phyloP scores from a whole-genome alignment of 2,113 vertebrate species.

The Beaufortia kweichowensis region DNA sequence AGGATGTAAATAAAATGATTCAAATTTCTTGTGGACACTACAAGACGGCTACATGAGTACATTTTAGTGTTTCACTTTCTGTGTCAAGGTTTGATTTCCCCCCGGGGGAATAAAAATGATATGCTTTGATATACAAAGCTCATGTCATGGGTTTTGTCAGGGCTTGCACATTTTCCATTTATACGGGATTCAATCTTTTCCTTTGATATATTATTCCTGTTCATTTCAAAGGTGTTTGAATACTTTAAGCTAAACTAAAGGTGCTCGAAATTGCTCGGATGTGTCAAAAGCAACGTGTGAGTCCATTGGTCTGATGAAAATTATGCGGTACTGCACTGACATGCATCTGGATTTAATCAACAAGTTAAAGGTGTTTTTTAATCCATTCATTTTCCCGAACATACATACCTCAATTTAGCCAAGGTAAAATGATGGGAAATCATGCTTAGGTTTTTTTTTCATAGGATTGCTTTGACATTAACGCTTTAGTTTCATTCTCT shows the following conservation, averaged over 20 bases:
- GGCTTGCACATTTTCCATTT: background rate
- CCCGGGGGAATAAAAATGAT: background rate
- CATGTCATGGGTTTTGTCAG: conserved; percentile 16
- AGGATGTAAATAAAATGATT: conserved; percentile 76
- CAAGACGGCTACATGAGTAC: conserved; percentile 61
- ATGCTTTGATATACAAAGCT: conserved; percentile 17
- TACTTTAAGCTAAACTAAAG: background rate
- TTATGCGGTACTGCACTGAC: background rate
- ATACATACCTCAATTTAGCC: background rate
- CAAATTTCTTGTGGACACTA: conserved; percentile 73
- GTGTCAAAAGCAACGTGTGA: background rate
- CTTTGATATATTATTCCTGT: background rate
- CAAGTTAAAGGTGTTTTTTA: background rate
- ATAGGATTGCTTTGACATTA: conserved; percentile 33
- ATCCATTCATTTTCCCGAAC: no score
- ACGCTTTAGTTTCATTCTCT: conserved; percentile 63
- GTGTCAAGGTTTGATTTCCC: conserved; percentile 1
- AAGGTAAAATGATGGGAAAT: background rate
- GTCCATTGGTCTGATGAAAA: background rate
- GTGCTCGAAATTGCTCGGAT: background rate
- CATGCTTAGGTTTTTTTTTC: background rate
- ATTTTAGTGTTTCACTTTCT: conserved; percentile 59
- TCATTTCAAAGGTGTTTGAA: background rate
- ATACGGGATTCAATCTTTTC: background rate
- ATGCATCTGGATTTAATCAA: background rate